Evolutionary conservation across 2,888 invertebrate species (phyloP).

Genomic region (Drosophila meridiana): DNA sequence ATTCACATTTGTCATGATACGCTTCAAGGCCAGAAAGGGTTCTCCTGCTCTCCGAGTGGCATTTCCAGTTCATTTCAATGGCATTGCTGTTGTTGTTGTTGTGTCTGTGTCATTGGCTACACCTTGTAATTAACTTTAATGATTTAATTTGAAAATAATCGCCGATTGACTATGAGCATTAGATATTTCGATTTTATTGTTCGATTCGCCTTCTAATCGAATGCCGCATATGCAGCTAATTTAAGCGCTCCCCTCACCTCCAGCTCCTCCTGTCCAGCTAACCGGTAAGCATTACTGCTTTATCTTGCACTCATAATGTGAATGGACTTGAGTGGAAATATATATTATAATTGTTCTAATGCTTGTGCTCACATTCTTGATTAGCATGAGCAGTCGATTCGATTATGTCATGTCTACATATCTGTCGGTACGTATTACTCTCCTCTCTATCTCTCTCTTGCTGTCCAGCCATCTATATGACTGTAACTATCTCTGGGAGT

Average conservation of each 20-base stretch:
- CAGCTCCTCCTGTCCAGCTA: neutral
- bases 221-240: conserved; percentile 26
- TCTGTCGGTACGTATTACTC: neutral
- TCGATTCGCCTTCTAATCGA: conserved; percentile 46
- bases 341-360: neutral
- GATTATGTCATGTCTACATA: conserved; percentile 1
- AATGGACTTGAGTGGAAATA: neutral
- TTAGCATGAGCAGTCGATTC: neutral
- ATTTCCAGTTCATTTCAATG: neutral
- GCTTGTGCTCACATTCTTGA: neutral
- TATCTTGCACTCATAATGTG: conserved; percentile 2
- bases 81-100: neutral
- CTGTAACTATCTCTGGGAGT: neutral
- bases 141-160: conserved; percentile 75
- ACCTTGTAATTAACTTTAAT: conserved; percentile 67
- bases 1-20: conserved; percentile 6
- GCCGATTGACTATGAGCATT: conserved; percentile 55
- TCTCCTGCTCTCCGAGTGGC: conserved; percentile 4
- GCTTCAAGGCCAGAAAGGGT: conserved; percentile 3
- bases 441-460: neutral
- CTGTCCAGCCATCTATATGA: neutral
- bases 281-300: neutral
- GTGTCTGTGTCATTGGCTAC: conserved; percentile 25
- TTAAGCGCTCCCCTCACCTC: neutral
- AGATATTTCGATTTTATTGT: conserved; percentile 51